Evolutionary conservation across 2,888 invertebrate genomes (phyloP).

Genomic region (Strigamia maritima): DNA sequence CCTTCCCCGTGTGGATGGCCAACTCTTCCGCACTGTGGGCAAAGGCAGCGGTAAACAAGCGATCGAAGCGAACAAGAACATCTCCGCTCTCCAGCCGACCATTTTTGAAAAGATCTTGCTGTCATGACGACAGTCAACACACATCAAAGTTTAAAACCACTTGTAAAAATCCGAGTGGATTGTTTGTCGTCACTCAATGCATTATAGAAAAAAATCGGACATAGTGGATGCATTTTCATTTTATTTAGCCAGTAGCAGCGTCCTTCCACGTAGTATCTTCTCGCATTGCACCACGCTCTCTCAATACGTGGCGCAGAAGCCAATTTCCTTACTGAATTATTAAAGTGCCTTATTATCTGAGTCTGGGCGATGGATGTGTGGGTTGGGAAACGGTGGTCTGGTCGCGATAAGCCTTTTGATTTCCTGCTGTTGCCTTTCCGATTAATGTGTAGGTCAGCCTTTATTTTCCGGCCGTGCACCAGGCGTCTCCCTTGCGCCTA

Average conservation of each 20-base stretch:
- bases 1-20: too few species aligned
- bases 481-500: slow-evolving; percentile 35
- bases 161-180: neutral
- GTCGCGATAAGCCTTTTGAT: slow-evolving; percentile 39
- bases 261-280: too few species aligned
- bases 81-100: neutral
- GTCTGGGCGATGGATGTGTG: neutral
- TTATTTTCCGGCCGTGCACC: slow-evolving; percentile 37
- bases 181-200: neutral
- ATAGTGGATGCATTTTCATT: too few species aligned
- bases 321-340: slow-evolving; percentile 40
- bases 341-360: slow-evolving; percentile 38
- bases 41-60: neutral
- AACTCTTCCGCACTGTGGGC: neutral
- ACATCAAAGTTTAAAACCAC: neutral
- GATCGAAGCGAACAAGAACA: neutral
- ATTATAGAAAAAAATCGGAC: too few species aligned
- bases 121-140: neutral
- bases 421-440: slow-evolving; percentile 38
- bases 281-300: neutral
- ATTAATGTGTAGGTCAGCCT: slow-evolving; percentile 39
- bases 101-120: neutral
- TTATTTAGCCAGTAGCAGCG: too few species aligned
- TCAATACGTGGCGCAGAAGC: slow-evolving; percentile 24
- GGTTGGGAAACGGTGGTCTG: neutral